A percentile compares a stretch with the other conserved stretches of the same genome.
phyloP scores from a whole-genome alignment of 2,113 vertebrate genomes.

The Eclectus roratus region DNA sequence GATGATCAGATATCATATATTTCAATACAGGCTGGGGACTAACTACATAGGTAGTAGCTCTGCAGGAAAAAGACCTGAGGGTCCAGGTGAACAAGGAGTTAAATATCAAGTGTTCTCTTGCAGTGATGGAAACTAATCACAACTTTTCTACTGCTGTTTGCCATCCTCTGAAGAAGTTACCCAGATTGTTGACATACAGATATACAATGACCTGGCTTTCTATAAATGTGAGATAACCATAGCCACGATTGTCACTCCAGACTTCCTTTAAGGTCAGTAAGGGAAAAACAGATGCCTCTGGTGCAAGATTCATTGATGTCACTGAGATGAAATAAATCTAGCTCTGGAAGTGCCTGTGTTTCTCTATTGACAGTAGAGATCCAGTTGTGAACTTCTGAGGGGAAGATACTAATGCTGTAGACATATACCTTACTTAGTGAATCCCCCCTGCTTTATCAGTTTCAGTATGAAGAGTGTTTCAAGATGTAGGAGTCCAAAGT shows the following conservation, averaged over 20 bases:
- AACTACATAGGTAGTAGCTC: background rate
- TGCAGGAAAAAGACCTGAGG: background rate
- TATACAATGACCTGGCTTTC: background rate
- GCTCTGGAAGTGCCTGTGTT: background rate
- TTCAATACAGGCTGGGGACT: background rate
- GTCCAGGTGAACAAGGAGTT: background rate
- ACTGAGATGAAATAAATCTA: background rate
- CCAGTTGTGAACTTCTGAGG: accelerated
- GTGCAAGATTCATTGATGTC: background rate
- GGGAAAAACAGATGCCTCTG: background rate
- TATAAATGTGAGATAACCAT: background rate
- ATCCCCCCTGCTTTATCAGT: background rate
- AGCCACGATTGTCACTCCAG: background rate
- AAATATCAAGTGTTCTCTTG: background rate
- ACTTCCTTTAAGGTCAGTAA: background rate
- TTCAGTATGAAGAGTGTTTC: background rate
- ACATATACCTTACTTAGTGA: background rate
- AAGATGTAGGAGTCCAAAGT: background rate
- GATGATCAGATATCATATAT: background rate
- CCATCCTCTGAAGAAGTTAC: background rate
- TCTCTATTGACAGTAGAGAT: background rate
- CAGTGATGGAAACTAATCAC: background rate
- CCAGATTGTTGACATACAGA: background rate
- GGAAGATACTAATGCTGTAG: background rate
- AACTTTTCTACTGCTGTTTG: background rate